These are phyloP conservation scores for Mystacides longicornis DNA, from an alignment of 2,888 invertebrate genomes.

Conservation along the genomic window DNA sequence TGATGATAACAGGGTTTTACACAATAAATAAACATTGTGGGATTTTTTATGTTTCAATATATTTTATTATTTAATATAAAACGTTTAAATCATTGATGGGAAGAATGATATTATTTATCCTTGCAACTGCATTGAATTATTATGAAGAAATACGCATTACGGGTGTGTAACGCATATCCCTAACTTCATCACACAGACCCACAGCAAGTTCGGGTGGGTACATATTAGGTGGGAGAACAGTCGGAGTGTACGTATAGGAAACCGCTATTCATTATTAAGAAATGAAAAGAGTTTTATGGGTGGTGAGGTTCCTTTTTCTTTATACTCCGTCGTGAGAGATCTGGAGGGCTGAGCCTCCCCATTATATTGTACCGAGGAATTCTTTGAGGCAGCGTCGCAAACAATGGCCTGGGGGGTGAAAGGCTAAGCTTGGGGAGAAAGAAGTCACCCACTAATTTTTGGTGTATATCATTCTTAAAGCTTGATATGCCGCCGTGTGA, in stretches of 20 bases:
- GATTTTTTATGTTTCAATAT: too few species aligned
- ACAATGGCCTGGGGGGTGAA: slow-evolving; percentile 31
- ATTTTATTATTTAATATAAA: too few species aligned
- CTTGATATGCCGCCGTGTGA: slow-evolving; percentile 16
- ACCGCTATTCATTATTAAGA: slow-evolving; percentile 27
- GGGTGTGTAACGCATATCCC: too few species aligned
- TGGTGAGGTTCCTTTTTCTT: slow-evolving; percentile 22
- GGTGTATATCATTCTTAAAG: slow-evolving; percentile 14
- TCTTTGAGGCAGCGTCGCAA: slow-evolving; percentile 24
- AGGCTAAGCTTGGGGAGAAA: slow-evolving; percentile 33
- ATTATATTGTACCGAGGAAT: slow-evolving; percentile 24
- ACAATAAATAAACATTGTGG: too few species aligned
- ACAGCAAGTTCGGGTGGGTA: slow-evolving; percentile 4
- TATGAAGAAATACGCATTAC: too few species aligned
- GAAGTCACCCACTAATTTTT: slow-evolving; percentile 30
- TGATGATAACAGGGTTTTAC: too few species aligned
- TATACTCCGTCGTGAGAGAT: slow-evolving; percentile 19
- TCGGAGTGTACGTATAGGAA: slow-evolving; percentile 23
- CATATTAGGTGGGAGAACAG: slow-evolving; percentile 24
- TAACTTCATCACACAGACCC: not conserved
- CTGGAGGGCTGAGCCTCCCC: slow-evolving; percentile 14
- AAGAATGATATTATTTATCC: too few species aligned
- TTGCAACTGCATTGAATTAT: too few species aligned
- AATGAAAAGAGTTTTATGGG: slow-evolving; percentile 27
- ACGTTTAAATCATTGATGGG: too few species aligned